Evolutionary conservation across 2,113 vertebrate genomes (phyloP).

Genomic region (Notiomystis cincta): DNA sequence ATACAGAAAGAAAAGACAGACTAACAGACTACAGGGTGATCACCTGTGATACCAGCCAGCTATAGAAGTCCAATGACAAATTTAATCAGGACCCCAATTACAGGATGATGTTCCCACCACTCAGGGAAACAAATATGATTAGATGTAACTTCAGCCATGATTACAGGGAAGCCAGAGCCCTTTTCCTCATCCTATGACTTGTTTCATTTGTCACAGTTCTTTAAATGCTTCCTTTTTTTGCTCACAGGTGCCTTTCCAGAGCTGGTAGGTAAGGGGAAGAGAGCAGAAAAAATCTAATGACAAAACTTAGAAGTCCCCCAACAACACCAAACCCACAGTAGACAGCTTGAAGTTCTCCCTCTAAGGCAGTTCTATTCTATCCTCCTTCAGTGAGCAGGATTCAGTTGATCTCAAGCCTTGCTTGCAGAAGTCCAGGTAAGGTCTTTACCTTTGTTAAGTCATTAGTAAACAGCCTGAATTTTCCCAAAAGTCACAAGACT

Average conservation of each 20-base stretch:
- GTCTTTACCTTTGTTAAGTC: neutral
- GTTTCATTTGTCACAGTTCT: neutral
- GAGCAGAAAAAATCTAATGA: neutral
- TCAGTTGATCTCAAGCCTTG: neutral
- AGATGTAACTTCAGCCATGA: neutral
- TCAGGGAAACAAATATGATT: neutral
- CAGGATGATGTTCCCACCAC: neutral
- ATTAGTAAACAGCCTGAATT: neutral
- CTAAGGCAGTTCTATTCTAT: neutral
- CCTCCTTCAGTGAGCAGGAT: neutral
- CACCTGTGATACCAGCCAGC: neutral
- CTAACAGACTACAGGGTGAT: neutral
- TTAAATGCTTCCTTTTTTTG: neutral
- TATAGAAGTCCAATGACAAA: neutral
- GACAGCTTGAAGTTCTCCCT: neutral
- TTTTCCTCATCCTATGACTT: neutral
- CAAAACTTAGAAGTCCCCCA: neutral
- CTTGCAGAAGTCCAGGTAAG: neutral
- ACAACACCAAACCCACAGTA: neutral
- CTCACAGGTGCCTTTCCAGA: neutral
- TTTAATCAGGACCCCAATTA: neutral
- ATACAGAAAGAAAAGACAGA: neutral
- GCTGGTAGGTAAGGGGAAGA: neutral
- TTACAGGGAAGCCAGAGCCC: neutral
- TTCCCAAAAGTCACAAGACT: neutral